Evolutionary conservation across 1,140 invertebrate genomes (phyloP).

Genomic region (Chymomyza costata): DNA sequence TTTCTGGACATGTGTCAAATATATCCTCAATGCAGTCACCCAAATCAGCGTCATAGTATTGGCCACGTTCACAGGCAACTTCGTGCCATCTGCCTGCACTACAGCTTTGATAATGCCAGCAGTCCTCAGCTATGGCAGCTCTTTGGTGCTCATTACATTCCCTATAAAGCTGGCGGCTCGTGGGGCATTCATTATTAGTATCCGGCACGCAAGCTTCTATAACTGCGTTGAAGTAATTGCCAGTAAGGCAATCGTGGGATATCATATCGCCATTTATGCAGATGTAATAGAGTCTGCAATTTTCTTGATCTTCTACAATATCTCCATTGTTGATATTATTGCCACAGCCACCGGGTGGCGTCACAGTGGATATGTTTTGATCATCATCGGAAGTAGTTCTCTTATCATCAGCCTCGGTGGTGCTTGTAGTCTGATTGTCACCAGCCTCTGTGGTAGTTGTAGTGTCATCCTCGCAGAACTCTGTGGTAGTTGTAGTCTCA

Average conservation of each 20-base stretch:
- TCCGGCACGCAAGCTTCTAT: slow-evolving; percentile 17
- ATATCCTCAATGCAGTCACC: slow-evolving; percentile 36
- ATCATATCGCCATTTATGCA: slow-evolving; percentile 33
- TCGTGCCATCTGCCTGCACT: slow-evolving; percentile 36
- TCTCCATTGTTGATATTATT: slow-evolving; percentile 18
- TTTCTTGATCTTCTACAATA: slow-evolving; percentile 11
- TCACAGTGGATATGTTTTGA: too few relatives aligned
- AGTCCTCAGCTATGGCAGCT: slow-evolving; percentile 19
- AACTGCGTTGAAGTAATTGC: slow-evolving; percentile 30
- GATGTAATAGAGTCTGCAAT: slow-evolving; percentile 33
- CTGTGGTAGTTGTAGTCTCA: slow-evolving; percentile 7
- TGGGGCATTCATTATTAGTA: slow-evolving; percentile 14
- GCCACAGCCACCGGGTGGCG: slow-evolving; percentile 28
- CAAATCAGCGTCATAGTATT: slow-evolving; percentile 26
- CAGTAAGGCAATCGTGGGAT: slow-evolving; percentile 30
- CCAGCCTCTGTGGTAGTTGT: slow-evolving; percentile 5
- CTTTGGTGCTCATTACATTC: slow-evolving; percentile 38
- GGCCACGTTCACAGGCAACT: slow-evolving; percentile 19
- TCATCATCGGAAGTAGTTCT: too few relatives aligned
- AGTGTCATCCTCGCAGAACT: slow-evolving; percentile 19
- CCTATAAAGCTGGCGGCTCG: slow-evolving; percentile 17
- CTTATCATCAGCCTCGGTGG: too few relatives aligned
- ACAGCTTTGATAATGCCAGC: slow-evolving; percentile 38
- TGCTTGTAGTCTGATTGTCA: slow-evolving; percentile 11
- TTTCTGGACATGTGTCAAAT: slow-evolving; percentile 27